phyloP scores from a whole-genome alignment of 1,140 invertebrate genomes.

The Pinna nobilis region DNA sequence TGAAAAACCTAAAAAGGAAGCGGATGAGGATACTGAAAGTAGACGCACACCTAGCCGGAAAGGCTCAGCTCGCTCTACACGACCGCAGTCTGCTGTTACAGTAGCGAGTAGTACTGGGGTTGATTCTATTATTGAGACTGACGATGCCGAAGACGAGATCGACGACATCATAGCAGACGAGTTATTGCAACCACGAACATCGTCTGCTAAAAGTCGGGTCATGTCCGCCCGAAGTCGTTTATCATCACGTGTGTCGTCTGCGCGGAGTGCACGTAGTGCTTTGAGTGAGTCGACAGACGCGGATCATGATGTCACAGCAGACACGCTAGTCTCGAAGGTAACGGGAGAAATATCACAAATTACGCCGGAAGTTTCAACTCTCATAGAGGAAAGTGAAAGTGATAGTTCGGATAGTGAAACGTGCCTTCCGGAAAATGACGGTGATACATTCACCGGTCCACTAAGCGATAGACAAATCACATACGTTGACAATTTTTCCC shows the following conservation, averaged over 20 bases:
- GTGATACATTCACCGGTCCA: background rate
- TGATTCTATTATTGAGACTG: conserved; percentile 6
- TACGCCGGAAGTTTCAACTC: background rate
- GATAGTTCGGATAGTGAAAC: background rate
- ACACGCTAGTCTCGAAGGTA: too few relatives aligned
- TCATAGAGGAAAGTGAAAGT: background rate
- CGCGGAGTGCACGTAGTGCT: background rate
- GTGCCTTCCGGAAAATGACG: background rate
- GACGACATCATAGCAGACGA: background rate
- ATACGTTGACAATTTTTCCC: conserved; percentile 7
- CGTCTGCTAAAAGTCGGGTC: conserved; percentile 10
- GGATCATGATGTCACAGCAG: too few relatives aligned
- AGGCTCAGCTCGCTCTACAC: background rate
- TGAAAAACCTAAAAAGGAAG: background rate
- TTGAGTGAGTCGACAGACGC: too few relatives aligned
- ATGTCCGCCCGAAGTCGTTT: conserved; percentile 3
- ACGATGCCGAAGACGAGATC: conserved; percentile 12
- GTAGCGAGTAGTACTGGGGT: background rate
- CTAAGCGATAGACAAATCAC: conserved; percentile 5
- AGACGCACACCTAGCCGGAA: background rate
- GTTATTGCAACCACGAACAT: background rate
- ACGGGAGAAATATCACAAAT: too few relatives aligned
- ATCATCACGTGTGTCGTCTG: conserved; percentile 13
- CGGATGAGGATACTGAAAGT: background rate
- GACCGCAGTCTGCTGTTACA: background rate